A percentile compares a stretch with the other conserved stretches of the same genome.
Evolutionary conservation across 2,888 invertebrate genomes (phyloP).

Genomic region (Tipula confusa): DNA sequence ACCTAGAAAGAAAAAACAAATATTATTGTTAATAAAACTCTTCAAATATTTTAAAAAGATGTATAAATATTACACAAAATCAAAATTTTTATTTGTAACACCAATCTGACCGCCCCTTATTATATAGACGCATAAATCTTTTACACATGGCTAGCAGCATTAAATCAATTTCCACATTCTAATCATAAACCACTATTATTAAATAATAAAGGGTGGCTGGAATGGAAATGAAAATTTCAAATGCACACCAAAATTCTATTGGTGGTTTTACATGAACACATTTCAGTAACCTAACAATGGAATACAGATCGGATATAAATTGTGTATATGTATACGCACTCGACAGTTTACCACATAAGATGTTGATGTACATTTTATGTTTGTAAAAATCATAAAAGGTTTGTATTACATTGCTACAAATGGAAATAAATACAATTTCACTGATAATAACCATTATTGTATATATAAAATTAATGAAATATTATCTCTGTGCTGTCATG

Average conservation of each 20-base stretch:
- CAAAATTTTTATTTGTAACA: background rate
- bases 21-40: no score
- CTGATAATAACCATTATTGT: background rate
- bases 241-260: background rate
- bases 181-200: background rate
- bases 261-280: background rate
- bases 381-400: background rate
- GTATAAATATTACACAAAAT: no score
- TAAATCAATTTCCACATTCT: background rate
- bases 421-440: background rate
- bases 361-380: background rate
- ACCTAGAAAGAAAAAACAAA: no score
- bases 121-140: background rate
- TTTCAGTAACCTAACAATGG: background rate
- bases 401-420: background rate
- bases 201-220: background rate
- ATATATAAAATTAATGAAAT: background rate
- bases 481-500: conserved; percentile 6
- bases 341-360: background rate
- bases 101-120: background rate
- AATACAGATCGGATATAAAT: background rate
- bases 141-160: background rate
- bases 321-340: background rate
- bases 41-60: no score
- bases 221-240: background rate